Evolutionary conservation across 2,888 invertebrate species (phyloP).

Genomic region (Cheilosia pagana): DNA sequence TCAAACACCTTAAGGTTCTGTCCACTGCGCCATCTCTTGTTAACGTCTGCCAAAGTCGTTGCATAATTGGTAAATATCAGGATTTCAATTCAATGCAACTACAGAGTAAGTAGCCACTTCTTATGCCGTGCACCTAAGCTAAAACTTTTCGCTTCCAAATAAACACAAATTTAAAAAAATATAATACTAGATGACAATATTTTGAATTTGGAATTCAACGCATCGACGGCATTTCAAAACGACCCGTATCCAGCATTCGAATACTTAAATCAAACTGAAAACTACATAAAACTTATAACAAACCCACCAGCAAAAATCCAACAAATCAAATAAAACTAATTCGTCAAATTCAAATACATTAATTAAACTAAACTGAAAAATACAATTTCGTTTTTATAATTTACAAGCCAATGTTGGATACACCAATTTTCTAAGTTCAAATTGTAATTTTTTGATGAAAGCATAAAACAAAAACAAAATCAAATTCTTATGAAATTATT

Average conservation of each 20-base stretch:
- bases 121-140: too few species aligned
- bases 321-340: neutral
- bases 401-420: conserved; percentile 27
- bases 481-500: conserved; percentile 58
- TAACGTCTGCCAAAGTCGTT: too few species aligned
- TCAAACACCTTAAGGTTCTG: too few species aligned
- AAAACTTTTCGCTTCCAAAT: too few species aligned
- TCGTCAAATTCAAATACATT: conserved; percentile 6
- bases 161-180: too few species aligned
- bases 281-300: conserved; percentile 6
- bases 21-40: too few species aligned
- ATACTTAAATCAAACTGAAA: neutral
- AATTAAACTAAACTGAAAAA: conserved; percentile 5
- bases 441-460: conserved; percentile 8
- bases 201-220: too few species aligned
- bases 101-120: too few species aligned
- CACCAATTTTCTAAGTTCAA: conserved; percentile 38
- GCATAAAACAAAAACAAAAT: conserved; percentile 21
- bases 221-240: too few species aligned
- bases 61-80: too few species aligned
- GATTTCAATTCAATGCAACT: too few species aligned
- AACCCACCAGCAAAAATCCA: neutral
- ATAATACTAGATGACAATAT: too few species aligned
- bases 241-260: neutral
- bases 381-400: neutral